Conservation (phyloP, 23 tunicate genomes). For the Ciona savignyi region DNA sequence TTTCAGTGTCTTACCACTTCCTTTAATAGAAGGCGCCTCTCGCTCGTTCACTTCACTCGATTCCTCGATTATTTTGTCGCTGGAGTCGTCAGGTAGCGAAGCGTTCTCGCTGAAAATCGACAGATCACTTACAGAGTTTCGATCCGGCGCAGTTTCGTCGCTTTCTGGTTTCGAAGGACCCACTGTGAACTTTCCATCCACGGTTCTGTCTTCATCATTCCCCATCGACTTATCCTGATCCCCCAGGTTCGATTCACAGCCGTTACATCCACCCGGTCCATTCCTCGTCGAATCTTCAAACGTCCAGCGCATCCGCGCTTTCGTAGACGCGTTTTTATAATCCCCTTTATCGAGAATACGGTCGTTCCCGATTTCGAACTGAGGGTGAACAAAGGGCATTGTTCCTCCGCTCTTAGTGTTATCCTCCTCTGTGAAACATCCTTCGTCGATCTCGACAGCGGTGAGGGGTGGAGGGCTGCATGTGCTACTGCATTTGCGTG, state of each 20-base stretch:
- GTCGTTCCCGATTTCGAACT: neutral
- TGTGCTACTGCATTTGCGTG: constrained; percentile 2
- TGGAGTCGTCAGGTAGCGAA: constrained; percentile 21
- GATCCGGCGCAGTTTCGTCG: neutral
- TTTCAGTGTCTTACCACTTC: constrained; percentile 28
- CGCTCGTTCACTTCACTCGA: neutral
- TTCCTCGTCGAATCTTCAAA: neutral
- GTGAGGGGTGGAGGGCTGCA: neutral
- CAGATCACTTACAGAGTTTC: constrained; percentile 22
- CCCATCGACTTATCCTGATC: neutral
- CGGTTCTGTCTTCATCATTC: neutral
- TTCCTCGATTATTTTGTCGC: neutral
- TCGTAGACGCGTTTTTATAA: neutral
- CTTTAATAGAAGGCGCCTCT: neutral
- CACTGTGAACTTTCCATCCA: neutral
- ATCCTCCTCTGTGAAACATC: constrained; percentile 27
- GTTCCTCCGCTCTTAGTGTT: neutral
- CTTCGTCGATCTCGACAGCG: constrained; percentile 4
- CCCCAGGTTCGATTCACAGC: neutral
- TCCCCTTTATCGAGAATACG: neutral
- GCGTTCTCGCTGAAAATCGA: constrained; percentile 27
- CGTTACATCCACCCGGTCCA: neutral
- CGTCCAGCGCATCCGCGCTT: neutral
- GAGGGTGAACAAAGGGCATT: neutral
- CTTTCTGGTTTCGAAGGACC: neutral